Conservation (phyloP, 2,797 vertebrate species). For the Enteromius afrohamiltoni region DNA sequence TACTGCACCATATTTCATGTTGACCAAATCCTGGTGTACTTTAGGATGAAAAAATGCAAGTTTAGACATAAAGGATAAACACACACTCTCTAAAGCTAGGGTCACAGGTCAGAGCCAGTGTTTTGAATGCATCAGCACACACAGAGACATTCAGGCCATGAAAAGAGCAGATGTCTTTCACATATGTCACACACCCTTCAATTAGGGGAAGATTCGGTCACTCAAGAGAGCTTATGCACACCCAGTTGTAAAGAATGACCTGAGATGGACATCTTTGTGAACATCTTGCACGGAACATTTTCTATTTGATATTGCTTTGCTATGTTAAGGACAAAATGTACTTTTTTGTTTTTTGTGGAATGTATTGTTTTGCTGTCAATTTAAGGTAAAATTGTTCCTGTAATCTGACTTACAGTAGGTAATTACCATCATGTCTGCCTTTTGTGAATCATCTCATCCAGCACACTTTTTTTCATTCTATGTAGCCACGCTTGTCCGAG, state of each 20-base stretch:
- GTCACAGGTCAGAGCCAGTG: constrained; percentile 31
- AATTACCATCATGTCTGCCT: constrained; percentile 4
- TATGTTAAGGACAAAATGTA: not conserved
- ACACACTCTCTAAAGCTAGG: constrained; percentile 10
- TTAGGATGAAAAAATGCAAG: not conserved
- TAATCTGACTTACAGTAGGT: not conserved
- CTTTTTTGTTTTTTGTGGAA: not conserved
- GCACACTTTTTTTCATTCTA: not conserved
- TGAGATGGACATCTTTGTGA: constrained; percentile 9
- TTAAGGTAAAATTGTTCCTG: not conserved
- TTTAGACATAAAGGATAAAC: constrained; percentile 34
- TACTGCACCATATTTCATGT: constrained; percentile 29
- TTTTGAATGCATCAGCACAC: not conserved
- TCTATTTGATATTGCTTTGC: not conserved
- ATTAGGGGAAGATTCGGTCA: constrained; percentile 22
- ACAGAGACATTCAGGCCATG: not conserved
- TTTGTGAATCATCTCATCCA: constrained; percentile 27
- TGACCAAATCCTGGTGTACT: constrained; percentile 13
- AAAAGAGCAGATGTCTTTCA: constrained; percentile 47
- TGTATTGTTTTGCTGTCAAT: not conserved
- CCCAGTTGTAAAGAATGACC: constrained; percentile 31
- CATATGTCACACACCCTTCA: constrained; percentile 43
- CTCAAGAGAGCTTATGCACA: constrained; percentile 8
- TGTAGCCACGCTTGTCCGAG: not conserved
- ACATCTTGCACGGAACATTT: not conserved